Conservation (phyloP, 2,113 vertebrate species). For the Sylvicapra grimmia region DNA sequence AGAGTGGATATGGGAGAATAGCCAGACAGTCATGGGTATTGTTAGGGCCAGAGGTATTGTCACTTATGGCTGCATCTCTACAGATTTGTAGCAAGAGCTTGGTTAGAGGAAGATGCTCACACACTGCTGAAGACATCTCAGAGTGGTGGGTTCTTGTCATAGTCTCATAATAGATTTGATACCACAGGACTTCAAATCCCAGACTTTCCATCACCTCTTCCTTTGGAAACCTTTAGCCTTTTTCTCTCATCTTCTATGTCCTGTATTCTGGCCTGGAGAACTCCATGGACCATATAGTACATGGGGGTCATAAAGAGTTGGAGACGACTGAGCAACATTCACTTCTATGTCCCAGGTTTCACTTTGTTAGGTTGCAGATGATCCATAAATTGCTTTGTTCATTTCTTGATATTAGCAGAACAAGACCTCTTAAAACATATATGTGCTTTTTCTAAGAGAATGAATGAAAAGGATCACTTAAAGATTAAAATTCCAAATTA, state of each 20-base stretch:
- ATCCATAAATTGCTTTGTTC: neutral
- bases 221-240: neutral
- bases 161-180: neutral
- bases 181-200: neutral
- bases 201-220: neutral
- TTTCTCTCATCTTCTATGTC: neutral
- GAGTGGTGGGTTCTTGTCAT: neutral
- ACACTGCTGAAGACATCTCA: neutral
- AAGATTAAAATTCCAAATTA: neutral
- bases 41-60: neutral
- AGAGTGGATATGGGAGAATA: neutral
- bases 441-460: neutral
- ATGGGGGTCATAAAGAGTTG: neutral
- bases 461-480: neutral
- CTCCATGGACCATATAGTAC: neutral
- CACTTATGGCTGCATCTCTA: neutral
- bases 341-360: neutral
- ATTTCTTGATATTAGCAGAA: neutral
- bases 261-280: neutral
- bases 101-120: neutral
- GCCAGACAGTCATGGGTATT: neutral
- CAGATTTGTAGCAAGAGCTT: neutral
- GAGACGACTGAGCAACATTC: neutral
- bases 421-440: neutral
- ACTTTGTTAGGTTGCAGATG: neutral